Conservation (phyloP, 2,797 vertebrate species). For the Channallabes apus region DNA sequence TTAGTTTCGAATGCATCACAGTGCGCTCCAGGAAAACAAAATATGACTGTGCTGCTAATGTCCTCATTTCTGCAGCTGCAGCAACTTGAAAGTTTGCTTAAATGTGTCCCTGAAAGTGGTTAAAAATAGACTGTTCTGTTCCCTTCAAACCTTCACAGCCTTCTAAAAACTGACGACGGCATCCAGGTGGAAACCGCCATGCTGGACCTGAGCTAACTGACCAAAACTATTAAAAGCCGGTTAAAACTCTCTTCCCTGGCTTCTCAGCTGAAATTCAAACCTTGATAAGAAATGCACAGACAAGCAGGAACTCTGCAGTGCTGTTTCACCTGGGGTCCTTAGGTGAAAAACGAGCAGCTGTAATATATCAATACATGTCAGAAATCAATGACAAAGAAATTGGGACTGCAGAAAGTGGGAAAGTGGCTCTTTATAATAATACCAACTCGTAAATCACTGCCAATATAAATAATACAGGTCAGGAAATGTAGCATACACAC, state of each 20-base stretch:
- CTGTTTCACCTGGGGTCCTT: constrained; percentile 13
- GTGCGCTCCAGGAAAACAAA: constrained; percentile 14
- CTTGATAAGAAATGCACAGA: neutral
- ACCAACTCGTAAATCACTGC: constrained; percentile 65
- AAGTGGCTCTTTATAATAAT: constrained; percentile 57
- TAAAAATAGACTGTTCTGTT: constrained; percentile 40
- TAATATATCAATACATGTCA: constrained; percentile 61
- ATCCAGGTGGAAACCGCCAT: constrained; percentile 14
- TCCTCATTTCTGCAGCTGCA: constrained; percentile 27
- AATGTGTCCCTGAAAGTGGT: neutral
- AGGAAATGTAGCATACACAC: constrained; percentile 55
- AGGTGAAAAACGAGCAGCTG: constrained; percentile 52
- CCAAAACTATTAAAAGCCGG: constrained; percentile 27
- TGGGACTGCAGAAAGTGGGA: constrained; percentile 65
- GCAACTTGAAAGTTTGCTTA: constrained; percentile 26
- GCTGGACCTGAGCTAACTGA: constrained; percentile 13
- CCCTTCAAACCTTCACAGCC: constrained; percentile 33
- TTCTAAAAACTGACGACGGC: constrained; percentile 31
- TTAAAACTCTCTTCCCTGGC: constrained; percentile 8
- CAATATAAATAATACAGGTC: constrained; percentile 58
- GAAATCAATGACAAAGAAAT: constrained; percentile 70
- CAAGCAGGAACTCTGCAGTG: neutral
- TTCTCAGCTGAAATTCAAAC: neutral
- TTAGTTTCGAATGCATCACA: constrained; percentile 19
- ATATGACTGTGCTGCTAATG: constrained; percentile 18